phyloP scores from a whole-genome alignment of 2,113 vertebrate species.

The Oreochromis spilurus region DNA sequence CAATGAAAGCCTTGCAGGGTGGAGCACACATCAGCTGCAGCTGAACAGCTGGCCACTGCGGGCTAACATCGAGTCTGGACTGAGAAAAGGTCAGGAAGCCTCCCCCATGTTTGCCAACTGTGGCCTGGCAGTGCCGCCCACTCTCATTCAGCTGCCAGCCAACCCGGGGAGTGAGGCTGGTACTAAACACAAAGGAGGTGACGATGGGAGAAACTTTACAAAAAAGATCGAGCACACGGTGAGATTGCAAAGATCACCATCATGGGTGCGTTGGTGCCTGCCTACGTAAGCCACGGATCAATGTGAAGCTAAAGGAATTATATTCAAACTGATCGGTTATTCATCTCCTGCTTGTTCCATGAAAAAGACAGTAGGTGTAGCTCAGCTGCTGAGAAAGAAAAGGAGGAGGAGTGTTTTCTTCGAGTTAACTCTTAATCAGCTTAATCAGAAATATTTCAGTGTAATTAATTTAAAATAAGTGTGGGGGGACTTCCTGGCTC shows the following conservation, averaged over 20 bases:
- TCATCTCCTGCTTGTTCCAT: not conserved
- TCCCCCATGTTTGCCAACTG: constrained; percentile 38
- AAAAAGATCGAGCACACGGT: not conserved
- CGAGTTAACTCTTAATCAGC: not conserved
- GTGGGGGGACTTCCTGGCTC: not conserved
- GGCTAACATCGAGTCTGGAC: constrained; percentile 12
- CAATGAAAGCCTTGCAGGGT: constrained; percentile 61
- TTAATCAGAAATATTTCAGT: not conserved
- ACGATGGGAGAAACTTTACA: not conserved
- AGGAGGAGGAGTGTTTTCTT: not conserved
- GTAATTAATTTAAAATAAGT: not conserved
- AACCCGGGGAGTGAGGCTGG: constrained; percentile 6
- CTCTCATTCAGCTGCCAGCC: not conserved
- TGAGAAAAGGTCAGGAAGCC: constrained; percentile 40
- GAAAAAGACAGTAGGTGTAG: not conserved
- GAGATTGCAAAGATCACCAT: not conserved
- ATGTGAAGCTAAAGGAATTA: not conserved
- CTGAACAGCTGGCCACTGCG: constrained; percentile 60
- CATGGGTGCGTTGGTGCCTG: not conserved
- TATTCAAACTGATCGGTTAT: not conserved
- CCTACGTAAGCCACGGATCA: not conserved
- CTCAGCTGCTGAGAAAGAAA: not conserved
- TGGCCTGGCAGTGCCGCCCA: constrained; percentile 22
- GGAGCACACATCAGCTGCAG: constrained; percentile 64
- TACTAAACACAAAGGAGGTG: not conserved